Evolutionary conservation across 2,797 vertebrate genomes (phyloP), one percentile per base, ranked within the genome.

Genomic region (Loriculus beryllinus): DNA sequence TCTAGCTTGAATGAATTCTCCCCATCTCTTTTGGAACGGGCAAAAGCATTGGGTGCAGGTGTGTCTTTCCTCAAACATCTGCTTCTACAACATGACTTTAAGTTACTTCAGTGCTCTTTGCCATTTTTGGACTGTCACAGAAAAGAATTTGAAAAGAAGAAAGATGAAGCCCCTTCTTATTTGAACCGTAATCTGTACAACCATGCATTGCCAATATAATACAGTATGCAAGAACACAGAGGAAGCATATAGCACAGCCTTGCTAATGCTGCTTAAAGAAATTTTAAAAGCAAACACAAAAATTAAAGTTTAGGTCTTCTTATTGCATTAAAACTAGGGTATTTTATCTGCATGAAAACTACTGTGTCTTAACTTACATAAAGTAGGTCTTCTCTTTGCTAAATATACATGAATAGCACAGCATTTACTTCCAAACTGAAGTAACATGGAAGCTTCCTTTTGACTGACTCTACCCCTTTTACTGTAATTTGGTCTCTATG

Each of bases 181-280:
- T 31, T 68, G 49, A 91, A 62, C 28, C 2, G 0, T 25, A 67
- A 31, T 22, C 28, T 69, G 20, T 35, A 40, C 42, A 78, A 65
- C 17, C 1, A 1, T 14, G 11, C 8, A 45, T 25, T 65, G 45
- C 33, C 20, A n/a, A 3, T 1, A 5, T 3, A 56, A 35, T 5
- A 37, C 5, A 23, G 25, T 6, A 49, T 2, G 5, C 19, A 40
- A 56, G 26, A 65, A 54, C 62, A 60, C 26, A 64, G n/a, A 64
- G 31, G 56, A 67, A 70, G 23, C 31, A 51, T 1, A 14, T 5
- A 77, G 51, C 8, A 54, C 20, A 54, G 35, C 39, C 42, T 39
- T 37, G 43, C 22, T 37, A 51, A 29, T 29, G 25, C 15, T 21
- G 56, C 64, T 45, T 67, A 31, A 43, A 59, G 28, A 35, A 43